Base-by-base conservation (phyloP, 2,888 invertebrate species). In the Pollenia griseotomentosa region DNA sequence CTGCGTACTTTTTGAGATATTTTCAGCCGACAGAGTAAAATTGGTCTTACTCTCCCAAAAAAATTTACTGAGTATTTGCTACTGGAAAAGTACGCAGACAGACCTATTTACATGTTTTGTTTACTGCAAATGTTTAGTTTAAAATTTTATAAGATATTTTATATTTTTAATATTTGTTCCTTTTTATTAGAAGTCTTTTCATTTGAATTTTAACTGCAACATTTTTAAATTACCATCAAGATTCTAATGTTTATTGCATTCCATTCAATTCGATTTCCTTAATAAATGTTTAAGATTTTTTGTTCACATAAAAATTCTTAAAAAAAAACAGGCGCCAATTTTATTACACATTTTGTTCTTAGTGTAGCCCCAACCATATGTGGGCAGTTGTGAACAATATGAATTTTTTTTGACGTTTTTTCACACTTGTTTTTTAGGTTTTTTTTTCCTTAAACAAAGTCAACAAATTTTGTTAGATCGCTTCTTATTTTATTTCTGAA, bases 241-340 rank as follows among this genome's bases (percentile, higher is more conserved):
- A 46, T 46, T 33, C 33, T 33, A 33, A 33, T 33, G 33, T 33
- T 33, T 33, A 44, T 19, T 46, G 48, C 0, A 77, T 46, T 44
- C 19, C 53, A 40, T 23, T 10, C 19, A 11, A 44, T 68, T 78
- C 59, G 16, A 59, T 46, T 78, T 40, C 40, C 59, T 46, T 19
- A 23, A 63, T 42, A 46, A 63, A 44, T 44, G 0, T 46, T 33
- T 33, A 33, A 4, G 33, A 65, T 51, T 53, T 9, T 57, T 44
- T 61, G 19, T 74, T 55, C 6, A 8, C 16, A 51, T 10, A 14
- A 14, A 10, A 51, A 42, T 63, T 65, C 6, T 2, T 2, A 40
- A 59, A 59, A 8, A 4, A 46, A 23, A 46, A 16, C 14, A 1
- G 85, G 81, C 81, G 85, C 85, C 85, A 71, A 55, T 71, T 75